A percentile compares a stretch with the other conserved stretches of the same genome.
phyloP scores from a whole-genome alignment of 1,140 invertebrate species.

The Apocrypta bakeri region DNA sequence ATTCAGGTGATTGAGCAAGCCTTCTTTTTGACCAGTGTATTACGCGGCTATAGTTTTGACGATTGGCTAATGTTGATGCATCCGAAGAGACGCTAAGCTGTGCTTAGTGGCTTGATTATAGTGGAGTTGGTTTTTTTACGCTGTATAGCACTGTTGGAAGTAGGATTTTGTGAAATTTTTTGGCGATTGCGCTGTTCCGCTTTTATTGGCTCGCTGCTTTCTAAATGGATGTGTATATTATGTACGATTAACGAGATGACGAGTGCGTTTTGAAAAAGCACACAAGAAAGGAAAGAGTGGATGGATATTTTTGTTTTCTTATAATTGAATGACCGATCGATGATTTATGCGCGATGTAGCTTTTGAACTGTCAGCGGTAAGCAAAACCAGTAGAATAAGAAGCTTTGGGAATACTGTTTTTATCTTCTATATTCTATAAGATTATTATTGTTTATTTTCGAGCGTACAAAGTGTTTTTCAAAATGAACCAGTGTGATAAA shows the following conservation, averaged over 20 bases:
- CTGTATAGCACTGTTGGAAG: background rate
- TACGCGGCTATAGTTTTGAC: background rate
- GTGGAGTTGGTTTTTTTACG: too few relatives aligned
- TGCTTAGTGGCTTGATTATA: background rate
- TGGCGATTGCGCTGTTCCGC: background rate
- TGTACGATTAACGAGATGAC: background rate
- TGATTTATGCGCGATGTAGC: background rate
- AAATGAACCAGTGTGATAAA: too few relatives aligned
- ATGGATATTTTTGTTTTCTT: background rate
- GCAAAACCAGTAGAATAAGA: too few relatives aligned
- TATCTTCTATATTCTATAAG: too few relatives aligned
- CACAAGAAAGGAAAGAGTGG: background rate
- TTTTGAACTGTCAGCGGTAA: too few relatives aligned
- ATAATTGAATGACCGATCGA: background rate
- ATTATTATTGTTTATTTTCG: too few relatives aligned
- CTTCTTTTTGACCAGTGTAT: background rate
- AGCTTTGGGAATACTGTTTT: too few relatives aligned
- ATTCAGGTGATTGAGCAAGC: background rate
- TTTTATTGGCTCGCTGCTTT: slow-evolving; percentile 7
- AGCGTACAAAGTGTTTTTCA: too few relatives aligned
- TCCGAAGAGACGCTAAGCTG: too few relatives aligned
- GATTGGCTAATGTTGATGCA: background rate
- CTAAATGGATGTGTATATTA: background rate
- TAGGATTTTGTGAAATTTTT: background rate
- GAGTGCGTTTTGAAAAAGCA: background rate